Evolutionary conservation across 1,140 invertebrate genomes (phyloP).

Genomic region (Vanessa atalanta): DNA sequence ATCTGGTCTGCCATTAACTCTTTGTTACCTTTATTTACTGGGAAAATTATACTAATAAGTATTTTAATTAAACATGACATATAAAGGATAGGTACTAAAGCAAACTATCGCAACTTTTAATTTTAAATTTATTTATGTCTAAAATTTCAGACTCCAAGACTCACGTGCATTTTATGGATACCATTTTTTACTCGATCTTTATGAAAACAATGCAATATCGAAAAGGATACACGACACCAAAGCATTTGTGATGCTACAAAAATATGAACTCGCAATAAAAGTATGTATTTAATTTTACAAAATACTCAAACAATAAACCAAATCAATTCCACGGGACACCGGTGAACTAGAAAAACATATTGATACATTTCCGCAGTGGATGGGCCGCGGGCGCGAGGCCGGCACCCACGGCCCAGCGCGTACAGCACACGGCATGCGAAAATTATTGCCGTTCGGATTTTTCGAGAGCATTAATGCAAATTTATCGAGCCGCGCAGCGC

Average conservation of each 20-base stretch:
- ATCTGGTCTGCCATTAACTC: neutral
- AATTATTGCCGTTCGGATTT: slow-evolving; percentile 78
- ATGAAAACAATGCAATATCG: no score
- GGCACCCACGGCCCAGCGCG: slow-evolving; percentile 37
- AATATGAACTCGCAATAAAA: neutral
- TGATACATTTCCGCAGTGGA: slow-evolving; percentile 44
- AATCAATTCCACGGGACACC: slow-evolving; percentile 40
- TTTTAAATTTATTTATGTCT: no score
- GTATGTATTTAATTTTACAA: slow-evolving; percentile 15
- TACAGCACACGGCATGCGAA: slow-evolving; percentile 67
- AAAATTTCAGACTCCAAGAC: no score
- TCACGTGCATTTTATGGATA: no score
- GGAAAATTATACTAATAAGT: neutral
- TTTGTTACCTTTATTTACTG: neutral
- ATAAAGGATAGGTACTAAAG: no score
- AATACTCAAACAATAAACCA: slow-evolving; percentile 35
- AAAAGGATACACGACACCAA: neutral
- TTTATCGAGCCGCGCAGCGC: slow-evolving; percentile 77
- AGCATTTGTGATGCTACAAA: neutral
- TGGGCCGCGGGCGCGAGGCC: slow-evolving; percentile 43
- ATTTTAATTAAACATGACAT: no score
- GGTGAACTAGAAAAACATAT: slow-evolving; percentile 46
- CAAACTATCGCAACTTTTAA: no score
- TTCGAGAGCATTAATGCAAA: slow-evolving; percentile 81
- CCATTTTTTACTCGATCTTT: no score